Evolutionary conservation across 2,888 invertebrate species (phyloP), one percentile per base, ranked within the genome.

Genomic region (Xylophagus ater): DNA sequence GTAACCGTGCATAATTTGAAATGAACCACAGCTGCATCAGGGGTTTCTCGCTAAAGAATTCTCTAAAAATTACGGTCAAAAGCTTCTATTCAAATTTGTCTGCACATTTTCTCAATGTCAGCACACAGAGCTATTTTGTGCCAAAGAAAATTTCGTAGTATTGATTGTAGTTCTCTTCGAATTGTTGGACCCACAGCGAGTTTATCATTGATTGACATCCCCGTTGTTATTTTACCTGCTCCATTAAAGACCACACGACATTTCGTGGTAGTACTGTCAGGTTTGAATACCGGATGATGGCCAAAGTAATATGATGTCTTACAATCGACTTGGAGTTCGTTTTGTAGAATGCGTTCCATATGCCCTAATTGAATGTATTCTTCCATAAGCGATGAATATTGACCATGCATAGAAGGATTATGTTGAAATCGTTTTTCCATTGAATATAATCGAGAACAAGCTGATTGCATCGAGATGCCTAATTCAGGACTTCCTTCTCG

Each of bases 51-150:
- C 51, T 51, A 53, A 1, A 55, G 19, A 12, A 53, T 52, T 21
- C 50, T 21, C 7, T 53, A 49, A 28, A 48, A 50, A 12, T 47
- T 25, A 5, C 33, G 37, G 20, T 56, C 43, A 4, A 42, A 35
- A 15, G 43, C 31, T n/a, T 40, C 13, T 5, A 56, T 34, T 15
- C 33, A n/a, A 4, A 57, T 49, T 39, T 54, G 52, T 1, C 49
- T 45, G 34, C 52, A 57, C 49, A 57, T 56, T 42, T 53, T 49
- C 7, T 46, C 47, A 4, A 59, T 47, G 37, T 58, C 57, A 3
- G 51, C 52, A 3, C 40, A 45, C 2, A 58, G 39, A 1, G 51
- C 53, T 19, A 40, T 37, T 31, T 23, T 20, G 36, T 41, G 39
- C n/a, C 31, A 25, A 35, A 44, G 28, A 37, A 42, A 50, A 14